phyloP scores from a whole-genome alignment of 2,797 vertebrate species.

The Microhierax caerulescens region DNA sequence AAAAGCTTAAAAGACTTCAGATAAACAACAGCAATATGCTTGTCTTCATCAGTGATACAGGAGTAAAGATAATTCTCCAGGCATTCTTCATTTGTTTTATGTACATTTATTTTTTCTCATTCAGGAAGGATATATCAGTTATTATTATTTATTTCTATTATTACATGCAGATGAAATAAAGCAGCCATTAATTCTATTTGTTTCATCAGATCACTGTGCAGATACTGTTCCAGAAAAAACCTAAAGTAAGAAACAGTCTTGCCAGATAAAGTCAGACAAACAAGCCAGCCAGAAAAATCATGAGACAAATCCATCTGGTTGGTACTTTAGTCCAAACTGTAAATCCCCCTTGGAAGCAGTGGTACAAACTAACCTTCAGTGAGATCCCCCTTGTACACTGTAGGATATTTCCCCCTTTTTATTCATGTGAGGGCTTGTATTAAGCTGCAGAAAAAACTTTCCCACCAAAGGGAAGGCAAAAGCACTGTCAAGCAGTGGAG shows the following conservation, averaged over 20 bases:
- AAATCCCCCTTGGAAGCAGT: background rate
- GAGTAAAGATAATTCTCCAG: background rate
- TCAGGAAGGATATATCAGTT: background rate
- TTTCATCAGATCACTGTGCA: background rate
- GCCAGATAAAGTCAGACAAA: background rate
- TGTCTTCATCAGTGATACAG: background rate
- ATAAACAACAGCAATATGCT: background rate
- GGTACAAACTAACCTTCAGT: background rate
- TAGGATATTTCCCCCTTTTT: background rate
- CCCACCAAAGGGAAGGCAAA: background rate
- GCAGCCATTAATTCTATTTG: background rate
- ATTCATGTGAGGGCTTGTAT: background rate
- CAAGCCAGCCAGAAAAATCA: background rate
- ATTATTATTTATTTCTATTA: background rate
- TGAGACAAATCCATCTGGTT: background rate
- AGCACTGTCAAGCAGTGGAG: background rate
- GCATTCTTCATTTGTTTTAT: background rate
- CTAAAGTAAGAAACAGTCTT: background rate
- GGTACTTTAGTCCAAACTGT: background rate
- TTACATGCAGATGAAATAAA: background rate
- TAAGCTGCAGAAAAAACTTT: background rate
- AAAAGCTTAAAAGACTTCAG: slow-evolving; percentile 7
- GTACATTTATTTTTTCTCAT: background rate
- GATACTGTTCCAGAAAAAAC: background rate
- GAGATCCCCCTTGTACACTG: background rate